Evolutionary conservation across 2,797 vertebrate genomes (phyloP), one percentile per base, ranked within the genome.

Genomic region (Hipposideros larvatus): DNA sequence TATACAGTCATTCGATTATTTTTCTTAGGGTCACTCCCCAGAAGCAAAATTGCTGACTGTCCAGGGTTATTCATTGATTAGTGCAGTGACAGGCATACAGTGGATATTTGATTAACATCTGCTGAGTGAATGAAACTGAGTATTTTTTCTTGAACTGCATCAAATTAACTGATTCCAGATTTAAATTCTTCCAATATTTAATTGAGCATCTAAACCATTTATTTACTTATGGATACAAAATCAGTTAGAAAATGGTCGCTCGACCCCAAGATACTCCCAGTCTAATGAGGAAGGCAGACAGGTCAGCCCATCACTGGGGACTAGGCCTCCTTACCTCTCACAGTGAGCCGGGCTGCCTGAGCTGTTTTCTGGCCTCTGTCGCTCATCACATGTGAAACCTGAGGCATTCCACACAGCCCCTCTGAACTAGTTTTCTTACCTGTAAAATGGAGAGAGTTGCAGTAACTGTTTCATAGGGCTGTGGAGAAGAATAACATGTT

Each of bases 161-260:
- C 34, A 89, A 82, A 86, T 90, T 95, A 97, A 88, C 48, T 73
- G 68, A 92, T 79, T 95, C 51, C 63, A 89, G 31, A 61, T 96
- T 96, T 97, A 88, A 96, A 75, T 91, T 86, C 21, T 73, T 16
- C 46, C 65, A 84, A 4, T 66, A 89, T 93, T 96, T 88, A 66
- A 94, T 46, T 93, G 63, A 93, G 41, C 28, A 61, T 90, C 24
- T 63, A 89, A 91, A 70, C 28, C 18, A 57, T 80, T 86, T 65
- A 93, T 68, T 96, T 79, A 53, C 48, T 88, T 84, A 74, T 68
- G 22, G 6, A 95, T n/a, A 71, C 14, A 92, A 65, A 95, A 80
- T 84, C 70, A 77, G 31, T 66, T 74, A 80, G 34, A 41, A 94
- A 86, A 73, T 91, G 28, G 4, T 92, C 37, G n/a, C 63, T 37